Evolutionary conservation across 2,888 invertebrate species (phyloP).

Genomic region (Lycophotia porphyrea): DNA sequence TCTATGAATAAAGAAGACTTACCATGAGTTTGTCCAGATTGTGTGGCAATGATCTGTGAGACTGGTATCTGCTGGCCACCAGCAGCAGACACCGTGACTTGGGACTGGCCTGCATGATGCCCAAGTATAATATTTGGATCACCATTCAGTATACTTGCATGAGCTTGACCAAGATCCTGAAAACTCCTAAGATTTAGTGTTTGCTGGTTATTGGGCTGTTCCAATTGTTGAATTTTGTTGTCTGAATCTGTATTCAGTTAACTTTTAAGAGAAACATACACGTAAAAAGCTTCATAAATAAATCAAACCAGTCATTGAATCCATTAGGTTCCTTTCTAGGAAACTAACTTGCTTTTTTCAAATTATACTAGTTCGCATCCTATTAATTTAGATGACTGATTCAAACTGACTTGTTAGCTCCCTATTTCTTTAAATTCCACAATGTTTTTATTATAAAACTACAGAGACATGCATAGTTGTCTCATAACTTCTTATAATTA

Average conservation of each 20-base stretch:
- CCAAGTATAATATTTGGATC: constrained; percentile 89
- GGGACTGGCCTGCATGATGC: constrained; percentile 88
- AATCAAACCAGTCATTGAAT: background rate
- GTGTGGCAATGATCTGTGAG: constrained; percentile 87
- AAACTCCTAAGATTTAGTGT: constrained; percentile 63
- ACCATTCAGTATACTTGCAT: constrained; percentile 87
- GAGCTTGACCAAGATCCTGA: constrained; percentile 87
- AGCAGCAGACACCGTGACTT: constrained; percentile 84
- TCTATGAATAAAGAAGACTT: constrained; percentile 48
- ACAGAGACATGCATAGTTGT: background rate
- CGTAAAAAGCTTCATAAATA: background rate
- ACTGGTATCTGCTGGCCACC: constrained; percentile 87
- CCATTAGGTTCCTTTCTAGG: background rate
- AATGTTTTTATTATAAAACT: background rate
- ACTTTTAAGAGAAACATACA: background rate
- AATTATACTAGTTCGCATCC: background rate
- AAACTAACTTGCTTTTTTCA: background rate
- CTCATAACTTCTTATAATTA: background rate
- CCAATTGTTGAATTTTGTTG: background rate
- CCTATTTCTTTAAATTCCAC: background rate
- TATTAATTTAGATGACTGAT: background rate
- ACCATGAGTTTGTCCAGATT: constrained; percentile 87
- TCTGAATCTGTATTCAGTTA: background rate
- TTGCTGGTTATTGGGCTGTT: background rate
- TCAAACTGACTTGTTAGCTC: background rate